Evolutionary conservation across 2,113 vertebrate species (phyloP).

Genomic region (Hystrix brachyura): DNA sequence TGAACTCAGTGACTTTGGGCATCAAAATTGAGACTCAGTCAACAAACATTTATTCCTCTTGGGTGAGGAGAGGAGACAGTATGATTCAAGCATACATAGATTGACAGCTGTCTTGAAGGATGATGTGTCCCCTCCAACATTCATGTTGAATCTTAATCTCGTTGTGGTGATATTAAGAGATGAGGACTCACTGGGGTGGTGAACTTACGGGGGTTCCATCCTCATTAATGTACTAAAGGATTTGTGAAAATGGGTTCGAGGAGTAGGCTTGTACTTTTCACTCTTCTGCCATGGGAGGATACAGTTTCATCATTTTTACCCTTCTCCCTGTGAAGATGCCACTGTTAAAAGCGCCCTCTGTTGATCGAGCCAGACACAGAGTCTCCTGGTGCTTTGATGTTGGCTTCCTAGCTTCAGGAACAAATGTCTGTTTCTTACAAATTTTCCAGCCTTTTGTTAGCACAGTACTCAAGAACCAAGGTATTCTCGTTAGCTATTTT

Average conservation of each 20-base stretch:
- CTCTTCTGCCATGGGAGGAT: neutral
- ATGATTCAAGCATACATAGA: neutral
- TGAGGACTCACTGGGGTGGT: neutral
- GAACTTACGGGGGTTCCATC: neutral
- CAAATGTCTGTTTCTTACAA: neutral
- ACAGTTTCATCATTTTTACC: neutral
- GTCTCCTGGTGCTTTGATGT: neutral
- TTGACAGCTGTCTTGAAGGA: neutral
- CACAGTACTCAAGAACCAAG: neutral
- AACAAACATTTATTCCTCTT: constrained; percentile 3
- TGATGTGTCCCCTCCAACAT: neutral
- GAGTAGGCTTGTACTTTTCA: fast-evolving
- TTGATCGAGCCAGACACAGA: neutral
- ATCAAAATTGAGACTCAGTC: neutral
- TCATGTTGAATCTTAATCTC: neutral
- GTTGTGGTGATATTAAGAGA: neutral
- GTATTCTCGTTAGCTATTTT: neutral
- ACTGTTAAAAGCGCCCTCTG: neutral
- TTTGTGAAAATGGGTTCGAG: neutral
- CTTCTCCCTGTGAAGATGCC: neutral
- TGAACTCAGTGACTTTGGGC: neutral
- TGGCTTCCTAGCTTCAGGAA: neutral
- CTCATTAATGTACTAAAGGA: neutral
- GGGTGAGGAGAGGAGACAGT: neutral
- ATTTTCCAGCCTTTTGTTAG: neutral